These are phyloP conservation scores for Papilio polytes DNA, from an alignment of 1,140 invertebrate genomes.

Conservation along the genomic window DNA sequence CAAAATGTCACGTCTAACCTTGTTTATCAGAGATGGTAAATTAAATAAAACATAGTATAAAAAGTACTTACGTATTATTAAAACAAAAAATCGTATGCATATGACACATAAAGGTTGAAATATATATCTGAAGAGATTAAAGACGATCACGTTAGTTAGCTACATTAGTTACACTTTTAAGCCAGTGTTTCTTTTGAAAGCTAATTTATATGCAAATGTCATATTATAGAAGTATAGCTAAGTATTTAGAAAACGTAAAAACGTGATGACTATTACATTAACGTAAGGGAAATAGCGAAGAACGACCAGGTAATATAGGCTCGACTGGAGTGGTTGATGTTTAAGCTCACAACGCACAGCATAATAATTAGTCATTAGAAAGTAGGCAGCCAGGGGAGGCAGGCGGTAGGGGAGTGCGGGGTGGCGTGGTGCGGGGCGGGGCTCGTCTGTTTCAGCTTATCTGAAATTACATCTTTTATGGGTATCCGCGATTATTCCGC, in stretches of 20 bases:
- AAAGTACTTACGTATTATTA: not conserved
- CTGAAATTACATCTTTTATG: slow-evolving; percentile 84
- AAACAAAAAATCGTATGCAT: not conserved
- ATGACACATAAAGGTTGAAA: too few species aligned
- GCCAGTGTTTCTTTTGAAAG: too few species aligned
- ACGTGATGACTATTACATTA: slow-evolving; percentile 52
- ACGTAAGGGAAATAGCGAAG: slow-evolving; percentile 55
- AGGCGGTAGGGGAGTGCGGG: slow-evolving; percentile 60
- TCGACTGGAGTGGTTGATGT: slow-evolving; percentile 62
- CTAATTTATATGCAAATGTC: not conserved
- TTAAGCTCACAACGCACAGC: slow-evolving; percentile 81
- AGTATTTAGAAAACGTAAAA: slow-evolving; percentile 38
- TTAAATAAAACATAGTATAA: not conserved
- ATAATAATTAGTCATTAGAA: slow-evolving; percentile 84
- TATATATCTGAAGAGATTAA: too few species aligned
- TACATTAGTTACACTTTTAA: too few species aligned
- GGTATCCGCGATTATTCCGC: slow-evolving; percentile 82
- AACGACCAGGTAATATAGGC: slow-evolving; percentile 61
- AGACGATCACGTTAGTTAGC: too few species aligned
- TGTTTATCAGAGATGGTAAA: not conserved
- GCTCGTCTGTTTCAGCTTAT: slow-evolving; percentile 83
- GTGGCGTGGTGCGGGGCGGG: slow-evolving; percentile 62
- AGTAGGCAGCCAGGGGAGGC: slow-evolving; percentile 75
- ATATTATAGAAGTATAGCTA: not conserved
- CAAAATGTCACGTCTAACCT: not conserved